phyloP scores from a whole-genome alignment of 2,113 vertebrate genomes.

The Narcine bancroftii region DNA sequence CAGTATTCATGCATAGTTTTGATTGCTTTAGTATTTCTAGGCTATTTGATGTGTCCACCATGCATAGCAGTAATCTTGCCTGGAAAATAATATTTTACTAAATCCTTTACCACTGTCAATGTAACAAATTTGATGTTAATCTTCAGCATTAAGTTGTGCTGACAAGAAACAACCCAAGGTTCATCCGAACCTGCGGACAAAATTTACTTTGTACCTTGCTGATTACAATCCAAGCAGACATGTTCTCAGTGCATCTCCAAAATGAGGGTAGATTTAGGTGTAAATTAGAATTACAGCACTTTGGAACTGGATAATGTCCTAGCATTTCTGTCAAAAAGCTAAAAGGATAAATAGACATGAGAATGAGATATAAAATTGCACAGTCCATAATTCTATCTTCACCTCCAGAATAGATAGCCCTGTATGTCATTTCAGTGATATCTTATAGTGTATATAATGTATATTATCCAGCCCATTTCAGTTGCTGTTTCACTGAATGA shows the following conservation, averaged over 20 bases:
- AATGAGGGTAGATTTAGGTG: background rate
- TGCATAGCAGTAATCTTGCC: background rate
- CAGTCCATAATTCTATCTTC: background rate
- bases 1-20: constrained; percentile 5
- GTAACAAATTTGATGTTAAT: background rate
- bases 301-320: background rate
- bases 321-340: background rate
- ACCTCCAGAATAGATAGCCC: background rate
- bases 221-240: background rate
- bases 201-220: background rate
- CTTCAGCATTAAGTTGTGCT: background rate
- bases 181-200: background rate
- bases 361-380: background rate
- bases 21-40: background rate
- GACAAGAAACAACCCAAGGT: background rate
- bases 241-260: background rate
- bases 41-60: background rate
- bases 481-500: no score
- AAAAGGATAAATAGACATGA: background rate
- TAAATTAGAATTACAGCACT: background rate
- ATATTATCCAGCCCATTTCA: no score
- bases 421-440: no score
- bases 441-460: no score
- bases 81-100: background rate
- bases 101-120: no score